A percentile compares a stretch with the other conserved stretches of the same genome.
These are phyloP conservation scores for Stictocephala bisonia DNA, from an alignment of 2,888 invertebrate species.

Conservation along the genomic window DNA sequence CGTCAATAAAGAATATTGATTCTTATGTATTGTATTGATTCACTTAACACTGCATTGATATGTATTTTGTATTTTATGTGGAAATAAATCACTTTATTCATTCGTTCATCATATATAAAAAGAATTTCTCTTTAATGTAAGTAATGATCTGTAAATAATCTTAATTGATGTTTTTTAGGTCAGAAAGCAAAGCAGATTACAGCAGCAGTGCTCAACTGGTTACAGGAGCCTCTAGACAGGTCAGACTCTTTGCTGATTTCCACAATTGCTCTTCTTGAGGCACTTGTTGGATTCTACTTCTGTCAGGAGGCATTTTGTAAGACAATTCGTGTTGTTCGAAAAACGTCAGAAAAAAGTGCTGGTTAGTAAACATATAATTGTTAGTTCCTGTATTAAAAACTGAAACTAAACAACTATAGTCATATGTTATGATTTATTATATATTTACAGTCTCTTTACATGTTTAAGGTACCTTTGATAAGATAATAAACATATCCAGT, in stretches of 20 bases:
- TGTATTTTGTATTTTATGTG: no score
- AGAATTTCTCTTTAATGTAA: not conserved
- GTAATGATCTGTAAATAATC: not conserved
- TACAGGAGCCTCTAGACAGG: slow-evolving; percentile 1
- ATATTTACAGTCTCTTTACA: no score
- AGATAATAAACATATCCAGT: no score
- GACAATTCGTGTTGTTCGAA: slow-evolving; percentile 48
- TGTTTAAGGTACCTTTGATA: no score
- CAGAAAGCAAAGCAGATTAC: slow-evolving; percentile 32
- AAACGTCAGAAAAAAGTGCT: not conserved
- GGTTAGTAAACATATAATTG: not conserved
- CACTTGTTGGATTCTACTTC: slow-evolving; percentile 50
- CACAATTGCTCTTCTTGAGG: slow-evolving; percentile 50
- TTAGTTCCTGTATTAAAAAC: no score
- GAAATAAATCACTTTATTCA: no score
- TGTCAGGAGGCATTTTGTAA: slow-evolving; percentile 47
- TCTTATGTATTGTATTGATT: no score
- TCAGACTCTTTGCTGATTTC: slow-evolving; percentile 50
- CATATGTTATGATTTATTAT: no score
- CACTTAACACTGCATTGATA: no score
- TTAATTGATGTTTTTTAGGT: slow-evolving; percentile 20
- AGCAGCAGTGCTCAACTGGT: not conserved
- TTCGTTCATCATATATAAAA: not conserved
- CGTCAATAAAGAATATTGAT: no score
- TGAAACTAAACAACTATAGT: no score